Evolutionary conservation across 1,140 invertebrate species (phyloP), one percentile per base, ranked within the genome.

Genomic region (Andricus grossulariae): DNA sequence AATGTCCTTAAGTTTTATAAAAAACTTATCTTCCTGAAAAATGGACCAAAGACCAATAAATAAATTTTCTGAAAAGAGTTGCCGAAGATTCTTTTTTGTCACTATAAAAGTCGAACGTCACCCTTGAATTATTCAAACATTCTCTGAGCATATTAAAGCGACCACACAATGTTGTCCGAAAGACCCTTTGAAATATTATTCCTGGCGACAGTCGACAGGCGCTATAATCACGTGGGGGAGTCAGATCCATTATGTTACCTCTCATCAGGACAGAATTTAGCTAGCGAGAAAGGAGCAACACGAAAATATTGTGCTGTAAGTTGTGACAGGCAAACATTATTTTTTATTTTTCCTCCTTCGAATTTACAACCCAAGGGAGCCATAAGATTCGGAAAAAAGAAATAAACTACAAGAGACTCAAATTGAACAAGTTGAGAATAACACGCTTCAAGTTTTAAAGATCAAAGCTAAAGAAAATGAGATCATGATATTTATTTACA

Each of bases 221-320:
- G 60, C 60, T 66, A 66, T 66, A 66, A 66, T 66, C 60, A 66
- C 32, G 60, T 66, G 39, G 60, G 60, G 60, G 60, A 66, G 60
- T 66, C 60, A 66, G 60, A 66, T 66, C 60, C 60, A 66, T 66
- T 66, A 66, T 66, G 60, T 66, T 66, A 32, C 60, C 60, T 66
- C 60, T 66, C 60, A 66, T 66, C 60, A 66, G 39, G 60, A 66
- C 60, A 66, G 60, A 66, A 66, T 66, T 66, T 66, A 66, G 60
- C 60, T 66, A 66, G 60, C 39, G 15, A 66, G 60, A 45, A 66
- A 39, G 39, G 60, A 39, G 32, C 5, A 66, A 45, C 16, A 66
- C 21, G 25, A 66, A 66, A 66, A 66, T 32, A 66, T 13, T 66
- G 15, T 66, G 57, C 57, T 66, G 57, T 66, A 66, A 66, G 57